A percentile compares a stretch with the other conserved stretches of the same genome.
phyloP scores from a whole-genome alignment of 2,888 invertebrate species.

The Trachelus iudaicus region DNA sequence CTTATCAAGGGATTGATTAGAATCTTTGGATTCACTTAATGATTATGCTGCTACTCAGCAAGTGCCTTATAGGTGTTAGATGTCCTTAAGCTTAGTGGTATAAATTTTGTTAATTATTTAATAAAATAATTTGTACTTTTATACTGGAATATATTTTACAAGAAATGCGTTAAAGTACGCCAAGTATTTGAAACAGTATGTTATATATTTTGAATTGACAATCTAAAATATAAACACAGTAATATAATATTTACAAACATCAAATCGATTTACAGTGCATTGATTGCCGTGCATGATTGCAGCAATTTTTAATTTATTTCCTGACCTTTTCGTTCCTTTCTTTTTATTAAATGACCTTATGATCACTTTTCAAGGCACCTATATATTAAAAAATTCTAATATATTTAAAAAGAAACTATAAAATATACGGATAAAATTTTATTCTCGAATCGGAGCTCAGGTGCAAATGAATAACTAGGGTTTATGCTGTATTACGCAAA shows the following conservation, averaged over 20 bases:
- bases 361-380: neutral
- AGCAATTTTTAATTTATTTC: neutral
- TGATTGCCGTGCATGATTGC: neutral
- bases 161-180: neutral
- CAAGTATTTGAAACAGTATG: neutral
- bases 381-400: neutral
- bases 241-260: constrained; percentile 27
- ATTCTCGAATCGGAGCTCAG: constrained; percentile 7
- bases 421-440: constrained; percentile 3
- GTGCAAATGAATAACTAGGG: neutral
- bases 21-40: neutral
- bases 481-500: neutral
- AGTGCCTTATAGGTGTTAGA: neutral
- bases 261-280: constrained; percentile 5
- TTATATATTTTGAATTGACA: neutral
- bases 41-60: neutral
- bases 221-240: constrained; percentile 4
- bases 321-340: neutral
- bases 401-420: neutral
- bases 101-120: neutral
- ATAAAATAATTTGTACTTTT: neutral
- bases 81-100: neutral
- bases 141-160: neutral
- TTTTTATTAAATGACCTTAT: neutral
- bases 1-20: neutral